Evolutionary conservation across 1,140 invertebrate species (phyloP), one percentile per base, ranked within the genome.

Genomic region (Frieseomelitta varia): DNA sequence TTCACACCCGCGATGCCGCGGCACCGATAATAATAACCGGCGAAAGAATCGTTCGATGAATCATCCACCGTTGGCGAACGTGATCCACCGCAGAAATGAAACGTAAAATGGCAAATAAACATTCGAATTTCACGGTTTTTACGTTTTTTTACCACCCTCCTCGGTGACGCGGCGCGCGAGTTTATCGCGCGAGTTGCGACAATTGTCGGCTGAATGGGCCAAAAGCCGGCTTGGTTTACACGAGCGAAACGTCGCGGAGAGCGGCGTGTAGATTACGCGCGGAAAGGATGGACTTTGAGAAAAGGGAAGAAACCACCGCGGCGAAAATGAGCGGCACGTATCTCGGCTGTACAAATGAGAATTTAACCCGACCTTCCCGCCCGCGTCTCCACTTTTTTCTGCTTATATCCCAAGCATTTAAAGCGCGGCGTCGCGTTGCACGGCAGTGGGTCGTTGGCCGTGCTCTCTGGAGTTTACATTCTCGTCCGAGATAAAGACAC

Each of bases 111-210:
- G 24, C 58, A 30, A 71, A 79, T 58, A 58, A 79, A 58, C 78
- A 30, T 15, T n/a, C 34, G n/a, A 30, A 51, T 67, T 61, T 10
- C 24, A n/a, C 0, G 30, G 11, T 21, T 30, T 30, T 30, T 30
- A 30, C 30, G 14, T 12, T 58, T 58, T n/a, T n/a, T n/a, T n/a
- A n/a, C n/a, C 55, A 27, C 10, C 24, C 10, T n/a, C 0, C 34
- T 58, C 1, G 30, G 39, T 14, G 73, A 39, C 24, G 21, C 65
- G 21, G 39, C 4, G 3, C 11, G 34, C 6, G 55, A 17, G 73
- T 75, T 74, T 56, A 74, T 74, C 72, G 12, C 53, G 72, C 21
- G 39, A 39, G 39, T 39, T 39, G 39, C 39, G 51, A 74, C 72
- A 8, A 47, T 15, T 47, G 34, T 47, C 2, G 68, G 6, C 15